Evolutionary conservation across 2,888 invertebrate species (phyloP).

Genomic region (Hofmannophila pseudospretella): DNA sequence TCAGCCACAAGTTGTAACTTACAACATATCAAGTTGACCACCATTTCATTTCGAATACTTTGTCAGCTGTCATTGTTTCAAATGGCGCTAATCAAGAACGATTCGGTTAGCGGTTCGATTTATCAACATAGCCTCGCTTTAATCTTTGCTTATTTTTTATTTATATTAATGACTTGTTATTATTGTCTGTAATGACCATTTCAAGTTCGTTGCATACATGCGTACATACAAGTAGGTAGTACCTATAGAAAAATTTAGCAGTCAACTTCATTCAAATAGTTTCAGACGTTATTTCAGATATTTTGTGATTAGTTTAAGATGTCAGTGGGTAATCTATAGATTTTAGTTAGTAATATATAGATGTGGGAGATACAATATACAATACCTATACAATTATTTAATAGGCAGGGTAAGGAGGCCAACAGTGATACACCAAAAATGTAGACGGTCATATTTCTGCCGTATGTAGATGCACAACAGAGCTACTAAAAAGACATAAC

Average conservation of each 20-base stretch:
- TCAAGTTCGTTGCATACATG: not conserved
- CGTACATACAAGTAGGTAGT: not conserved
- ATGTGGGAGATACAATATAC: too few relatives aligned
- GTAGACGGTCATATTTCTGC: too few relatives aligned
- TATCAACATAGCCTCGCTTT: constrained; percentile 34
- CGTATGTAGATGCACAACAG: too few relatives aligned
- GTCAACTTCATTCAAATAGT: not conserved
- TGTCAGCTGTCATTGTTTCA: constrained; percentile 53
- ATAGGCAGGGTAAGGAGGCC: too few relatives aligned
- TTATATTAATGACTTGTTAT: not conserved
- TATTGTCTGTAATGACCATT: not conserved
- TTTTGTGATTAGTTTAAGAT: too few relatives aligned
- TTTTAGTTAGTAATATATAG: too few relatives aligned
- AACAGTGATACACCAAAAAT: too few relatives aligned
- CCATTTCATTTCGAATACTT: constrained; percentile 24
- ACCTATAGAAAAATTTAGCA: not conserved
- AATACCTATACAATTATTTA: too few relatives aligned
- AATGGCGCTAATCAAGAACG: constrained; percentile 35
- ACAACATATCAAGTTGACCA: constrained; percentile 1
- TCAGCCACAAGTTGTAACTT: not conserved
- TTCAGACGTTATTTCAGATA: too few relatives aligned
- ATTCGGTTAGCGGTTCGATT: constrained; percentile 32
- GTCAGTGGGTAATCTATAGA: too few relatives aligned
- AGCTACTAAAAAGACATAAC: too few relatives aligned
- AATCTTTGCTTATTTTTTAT: constrained; percentile 20